Evolutionary conservation across 2,797 vertebrate genomes (phyloP), one percentile per base, ranked within the genome.

Genomic region (Delichon dasypus): DNA sequence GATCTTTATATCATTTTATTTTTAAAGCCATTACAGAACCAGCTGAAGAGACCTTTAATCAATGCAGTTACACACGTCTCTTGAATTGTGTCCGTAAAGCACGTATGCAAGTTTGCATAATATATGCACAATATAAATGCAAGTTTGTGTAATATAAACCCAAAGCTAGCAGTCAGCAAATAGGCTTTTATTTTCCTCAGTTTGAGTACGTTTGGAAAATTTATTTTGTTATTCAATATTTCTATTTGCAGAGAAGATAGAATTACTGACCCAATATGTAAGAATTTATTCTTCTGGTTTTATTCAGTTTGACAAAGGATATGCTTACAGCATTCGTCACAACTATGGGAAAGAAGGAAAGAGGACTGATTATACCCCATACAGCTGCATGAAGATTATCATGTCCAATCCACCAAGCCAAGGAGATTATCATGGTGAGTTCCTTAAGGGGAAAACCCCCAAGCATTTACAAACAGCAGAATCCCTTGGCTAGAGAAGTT

Each of bases 321-420:
- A 99, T 90, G 98, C 99, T 95, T 99, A 99, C 97, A 98, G 98
- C 97, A 98, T 99, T 96, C 99, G 99, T 65, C 99, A 99, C 97
- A 99, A 51, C 98, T 99, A 98, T 86, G 99, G 99, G 85, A 99
- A 99, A 95, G 99, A 99, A 98, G 99, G 99, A 96, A 99, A 98
- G 97, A 98, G 99, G 88, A 98, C 99, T 30, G 99, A 99, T 98
- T 99, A 99, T 96, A 99, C 99, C 32, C 99, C 99, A 80, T 99
- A 98, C 98, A 99, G 99, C 96, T 99, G 99, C 98, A 98, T 99
- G 98, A 99, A 99, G 98, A 99, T 99, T 97, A 99, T 99, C 98
- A 97, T 99, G 97, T 99, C 99, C 95, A 99, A 99, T 93, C 97
- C 98, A 83, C 99, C 99, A 95, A 97, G 99, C 97, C 99, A 99